phyloP scores from a whole-genome alignment of 2,797 vertebrate species.

The Ptychadena robeensis region DNA sequence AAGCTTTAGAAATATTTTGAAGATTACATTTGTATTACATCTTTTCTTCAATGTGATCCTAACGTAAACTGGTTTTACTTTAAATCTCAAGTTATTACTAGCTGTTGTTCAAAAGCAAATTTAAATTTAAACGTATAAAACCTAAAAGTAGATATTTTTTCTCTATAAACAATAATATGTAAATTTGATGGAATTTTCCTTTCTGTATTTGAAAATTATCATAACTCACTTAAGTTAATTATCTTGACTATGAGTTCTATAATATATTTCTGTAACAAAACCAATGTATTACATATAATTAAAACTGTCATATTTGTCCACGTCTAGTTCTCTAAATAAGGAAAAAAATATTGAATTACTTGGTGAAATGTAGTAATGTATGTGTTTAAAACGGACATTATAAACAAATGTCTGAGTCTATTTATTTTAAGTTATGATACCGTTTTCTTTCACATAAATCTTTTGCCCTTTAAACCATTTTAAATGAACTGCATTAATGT shows the following conservation, averaged over 20 bases:
- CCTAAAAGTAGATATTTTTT: too few species aligned
- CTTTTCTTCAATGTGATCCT: too few species aligned
- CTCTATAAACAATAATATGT: too few species aligned
- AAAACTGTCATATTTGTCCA: constrained; percentile 79
- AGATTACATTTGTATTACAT: too few species aligned
- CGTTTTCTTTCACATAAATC: constrained; percentile 80
- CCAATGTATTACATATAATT: constrained; percentile 67
- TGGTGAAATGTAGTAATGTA: constrained; percentile 78
- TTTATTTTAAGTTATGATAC: constrained; percentile 84
- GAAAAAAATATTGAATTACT: constrained; percentile 74
- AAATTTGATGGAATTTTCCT: background rate
- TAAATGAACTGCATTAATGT: constrained; percentile 83
- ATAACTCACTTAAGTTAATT: constrained; percentile 15
- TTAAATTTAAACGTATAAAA: too few species aligned
- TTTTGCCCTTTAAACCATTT: constrained; percentile 84
- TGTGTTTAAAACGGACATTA: constrained; percentile 81
- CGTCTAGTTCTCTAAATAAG: constrained; percentile 77
- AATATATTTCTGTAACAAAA: constrained; percentile 23
- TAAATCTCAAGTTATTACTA: too few species aligned
- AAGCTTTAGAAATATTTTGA: too few species aligned
- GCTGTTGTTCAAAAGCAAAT: too few species aligned
- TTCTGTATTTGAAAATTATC: background rate
- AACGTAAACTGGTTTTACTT: too few species aligned
- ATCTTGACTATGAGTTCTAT: background rate
- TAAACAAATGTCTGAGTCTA: constrained; percentile 84